phyloP scores from a whole-genome alignment of 1,140 invertebrate species.

The Paracyclopina nana region DNA sequence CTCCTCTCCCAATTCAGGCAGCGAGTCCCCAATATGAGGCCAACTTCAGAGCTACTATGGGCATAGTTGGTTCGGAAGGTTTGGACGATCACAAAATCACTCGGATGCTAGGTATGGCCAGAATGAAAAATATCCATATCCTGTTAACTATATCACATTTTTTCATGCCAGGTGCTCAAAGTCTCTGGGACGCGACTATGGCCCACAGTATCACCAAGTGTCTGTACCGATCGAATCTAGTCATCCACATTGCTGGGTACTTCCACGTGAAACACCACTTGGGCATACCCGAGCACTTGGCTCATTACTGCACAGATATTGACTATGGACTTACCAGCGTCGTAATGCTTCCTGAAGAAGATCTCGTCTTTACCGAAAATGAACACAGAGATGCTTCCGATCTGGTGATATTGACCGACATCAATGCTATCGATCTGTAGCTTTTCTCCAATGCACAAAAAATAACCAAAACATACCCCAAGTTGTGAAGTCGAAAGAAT shows the following conservation, averaged over 20 bases:
- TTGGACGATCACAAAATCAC: no score
- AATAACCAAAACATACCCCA: no score
- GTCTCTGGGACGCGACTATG: constrained; percentile 14
- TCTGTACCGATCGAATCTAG: neutral
- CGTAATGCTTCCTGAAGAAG: constrained; percentile 4
- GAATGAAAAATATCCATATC: no score
- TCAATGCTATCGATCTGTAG: no score
- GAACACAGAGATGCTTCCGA: no score
- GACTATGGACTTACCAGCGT: neutral
- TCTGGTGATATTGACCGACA: no score
- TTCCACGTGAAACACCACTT: constrained; percentile 6
- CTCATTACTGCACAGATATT: neutral
- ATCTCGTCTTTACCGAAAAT: no score
- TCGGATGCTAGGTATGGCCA: no score
- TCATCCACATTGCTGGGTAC: constrained; percentile 3
- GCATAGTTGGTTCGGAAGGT: neutral
- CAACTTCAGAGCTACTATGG: constrained; percentile 11
- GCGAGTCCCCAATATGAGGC: constrained; percentile 3
- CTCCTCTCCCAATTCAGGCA: constrained; percentile 1
- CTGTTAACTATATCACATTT: no score
- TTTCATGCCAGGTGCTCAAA: constrained; percentile 7
- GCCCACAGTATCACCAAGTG: constrained; percentile 8
- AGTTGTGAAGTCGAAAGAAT: no score
- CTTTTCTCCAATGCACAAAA: no score
- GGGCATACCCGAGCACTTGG: constrained; percentile 8